Evolutionary conservation across 1,140 invertebrate genomes (phyloP).

Genomic region (Brachionus sp.): DNA sequence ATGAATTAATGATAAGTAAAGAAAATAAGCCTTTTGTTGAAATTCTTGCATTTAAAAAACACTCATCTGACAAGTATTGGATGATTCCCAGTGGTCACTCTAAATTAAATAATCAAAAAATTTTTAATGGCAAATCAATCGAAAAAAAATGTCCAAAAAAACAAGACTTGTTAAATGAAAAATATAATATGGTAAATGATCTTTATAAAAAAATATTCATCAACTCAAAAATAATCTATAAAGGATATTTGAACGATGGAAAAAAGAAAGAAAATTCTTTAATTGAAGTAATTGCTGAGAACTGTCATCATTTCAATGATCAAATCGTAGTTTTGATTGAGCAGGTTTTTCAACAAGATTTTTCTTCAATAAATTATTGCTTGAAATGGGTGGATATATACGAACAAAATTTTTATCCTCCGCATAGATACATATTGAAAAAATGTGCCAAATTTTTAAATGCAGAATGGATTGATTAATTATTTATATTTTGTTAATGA

Average conservation of each 20-base stretch:
- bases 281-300: conserved; percentile 20
- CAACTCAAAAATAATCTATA: conserved; percentile 15
- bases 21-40: conserved; percentile 7
- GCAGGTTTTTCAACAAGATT: background rate
- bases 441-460: conserved; percentile 4
- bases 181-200: background rate
- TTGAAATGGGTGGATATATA: background rate
- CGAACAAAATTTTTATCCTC: background rate
- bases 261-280: background rate
- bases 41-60: conserved; percentile 25
- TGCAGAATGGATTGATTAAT: conserved; percentile 30
- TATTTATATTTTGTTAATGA: background rate
- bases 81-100: background rate
- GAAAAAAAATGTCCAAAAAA: background rate
- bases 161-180: background rate
- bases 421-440: background rate
- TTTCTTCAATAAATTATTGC: background rate
- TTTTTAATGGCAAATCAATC: background rate
- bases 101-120: background rate
- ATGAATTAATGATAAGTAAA: background rate
- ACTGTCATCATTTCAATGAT: conserved; percentile 17
- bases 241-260: conserved; percentile 5
- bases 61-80: background rate
- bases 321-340: background rate
- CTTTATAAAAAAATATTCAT: background rate